phyloP scores from a whole-genome alignment of 2,113 vertebrate species.

The Rafetus swinhoei region DNA sequence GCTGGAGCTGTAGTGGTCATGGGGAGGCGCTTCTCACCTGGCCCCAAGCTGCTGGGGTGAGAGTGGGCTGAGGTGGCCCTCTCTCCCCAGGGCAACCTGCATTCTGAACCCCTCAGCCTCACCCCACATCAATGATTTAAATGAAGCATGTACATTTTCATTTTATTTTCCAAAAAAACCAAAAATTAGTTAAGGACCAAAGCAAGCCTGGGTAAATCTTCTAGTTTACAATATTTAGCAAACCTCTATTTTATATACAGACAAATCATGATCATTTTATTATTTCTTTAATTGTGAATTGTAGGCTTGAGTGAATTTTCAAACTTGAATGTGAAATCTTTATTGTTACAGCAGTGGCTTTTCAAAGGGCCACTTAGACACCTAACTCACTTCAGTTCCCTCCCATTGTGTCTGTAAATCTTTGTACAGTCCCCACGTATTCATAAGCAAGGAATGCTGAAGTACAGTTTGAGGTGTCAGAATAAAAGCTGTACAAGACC shows the following conservation, averaged over 20 bases:
- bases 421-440: conserved; percentile 63
- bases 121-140: too few species aligned
- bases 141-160: too few species aligned
- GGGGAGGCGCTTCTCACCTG: too few species aligned
- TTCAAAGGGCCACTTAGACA: conserved; percentile 60
- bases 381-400: conserved; percentile 68
- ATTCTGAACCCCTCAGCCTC: too few species aligned
- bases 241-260: background rate
- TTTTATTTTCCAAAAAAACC: too few species aligned
- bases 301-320: conserved; percentile 67
- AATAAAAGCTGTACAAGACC: conserved; percentile 29
- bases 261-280: background rate
- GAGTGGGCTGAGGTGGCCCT: too few species aligned
- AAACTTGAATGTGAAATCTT: conserved; percentile 60
- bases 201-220: too few species aligned
- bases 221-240: background rate
- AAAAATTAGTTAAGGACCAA: too few species aligned
- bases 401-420: conserved; percentile 66
- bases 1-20: too few species aligned
- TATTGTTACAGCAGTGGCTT: conserved; percentile 48
- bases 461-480: conserved; percentile 42
- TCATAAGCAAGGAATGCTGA: conserved; percentile 58
- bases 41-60: too few species aligned
- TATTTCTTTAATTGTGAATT: conserved; percentile 48
- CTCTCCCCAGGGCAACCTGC: too few species aligned